Percentiles rank a stretch among this genome's conserved stretches.
These are phyloP conservation scores for Stegostoma tigrinum DNA, from an alignment of 2,113 vertebrate species.

Conservation along the genomic window DNA sequence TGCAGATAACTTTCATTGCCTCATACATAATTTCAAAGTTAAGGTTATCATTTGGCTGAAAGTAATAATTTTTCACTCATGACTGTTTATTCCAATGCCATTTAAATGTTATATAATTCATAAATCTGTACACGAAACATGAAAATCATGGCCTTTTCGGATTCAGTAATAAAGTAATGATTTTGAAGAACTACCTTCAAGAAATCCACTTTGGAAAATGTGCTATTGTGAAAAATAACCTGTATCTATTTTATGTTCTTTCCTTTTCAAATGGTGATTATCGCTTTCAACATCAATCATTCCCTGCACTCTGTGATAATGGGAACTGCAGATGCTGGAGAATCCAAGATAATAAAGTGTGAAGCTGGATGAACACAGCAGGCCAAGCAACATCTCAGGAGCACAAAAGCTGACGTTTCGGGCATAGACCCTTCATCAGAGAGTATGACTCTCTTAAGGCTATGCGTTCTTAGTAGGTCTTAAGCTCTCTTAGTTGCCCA, in stretches of 20 bases:
- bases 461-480: too few species aligned
- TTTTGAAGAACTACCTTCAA: neutral
- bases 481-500: too few species aligned
- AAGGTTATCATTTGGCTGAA: neutral
- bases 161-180: neutral
- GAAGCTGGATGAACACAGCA: too few species aligned
- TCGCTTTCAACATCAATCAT: neutral
- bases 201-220: neutral
- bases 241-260: neutral
- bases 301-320: neutral
- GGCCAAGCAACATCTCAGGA: too few species aligned
- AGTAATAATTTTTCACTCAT: neutral
- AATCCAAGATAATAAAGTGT: too few species aligned
- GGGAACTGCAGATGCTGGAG: too few species aligned
- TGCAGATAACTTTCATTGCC: neutral
- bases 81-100: constrained; percentile 22
- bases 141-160: too few species aligned
- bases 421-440: too few species aligned
- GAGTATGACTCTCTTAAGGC: too few species aligned
- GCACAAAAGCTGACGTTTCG: too few species aligned
- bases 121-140: neutral
- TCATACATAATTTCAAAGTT: neutral
- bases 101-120: constrained; percentile 8
- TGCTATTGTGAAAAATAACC: constrained; percentile 9
- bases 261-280: neutral